Base-by-base conservation (phyloP, 2,113 vertebrate genomes). In the Lagopus leucura region DNA sequence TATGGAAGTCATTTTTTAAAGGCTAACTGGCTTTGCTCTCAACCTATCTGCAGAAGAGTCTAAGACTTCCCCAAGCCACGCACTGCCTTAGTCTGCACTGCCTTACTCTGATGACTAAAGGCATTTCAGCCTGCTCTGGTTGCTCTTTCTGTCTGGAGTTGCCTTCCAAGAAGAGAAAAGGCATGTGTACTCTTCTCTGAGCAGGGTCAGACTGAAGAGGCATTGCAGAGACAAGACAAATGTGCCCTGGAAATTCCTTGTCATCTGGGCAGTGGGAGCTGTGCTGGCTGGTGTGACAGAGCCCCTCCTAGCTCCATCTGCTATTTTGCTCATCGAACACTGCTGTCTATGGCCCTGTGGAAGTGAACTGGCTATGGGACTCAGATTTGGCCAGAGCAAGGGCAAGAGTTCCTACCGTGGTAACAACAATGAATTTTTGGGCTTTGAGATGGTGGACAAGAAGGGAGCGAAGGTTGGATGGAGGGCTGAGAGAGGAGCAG, bases 181-280 rank as follows among this genome's bases (percentile, higher is more conserved):
- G 8, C 60, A 28, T 43, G 27, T 1, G 0, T 16, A 34, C 7
- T 7, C 54, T 85, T 43, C 47, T 52, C n/a, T 2, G 1, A 30
- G 65, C 25, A 85, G 21, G 21, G 10, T 52, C 52, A 45, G 32
- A 13, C 4, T 34, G 22, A 64, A 34, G 24, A 69, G 34, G 13
- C 30, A n/a, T 38, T 42, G 52, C 7, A 54, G 13, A 0, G 0
- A 24, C 4, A 16, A 80, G 21, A 3, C 28, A 54, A 11, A 48
- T 48, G 55, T 47, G 32, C n/a, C 7, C 45, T 84, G 21, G 6
- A n/a, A 57, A 40, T 57, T 48, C 15, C 32, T 7, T 28, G 43
- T 36, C 22, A 36, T 3, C 10, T 36, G 12, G 3, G 19, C 13
- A 71, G 48, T 1, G 8, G 38, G 14, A 52, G 15, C 1, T 45